These are phyloP conservation scores for Koerneria pararmatus DNA, from an alignment of 2,888 invertebrate species.

Conservation along the genomic window DNA sequence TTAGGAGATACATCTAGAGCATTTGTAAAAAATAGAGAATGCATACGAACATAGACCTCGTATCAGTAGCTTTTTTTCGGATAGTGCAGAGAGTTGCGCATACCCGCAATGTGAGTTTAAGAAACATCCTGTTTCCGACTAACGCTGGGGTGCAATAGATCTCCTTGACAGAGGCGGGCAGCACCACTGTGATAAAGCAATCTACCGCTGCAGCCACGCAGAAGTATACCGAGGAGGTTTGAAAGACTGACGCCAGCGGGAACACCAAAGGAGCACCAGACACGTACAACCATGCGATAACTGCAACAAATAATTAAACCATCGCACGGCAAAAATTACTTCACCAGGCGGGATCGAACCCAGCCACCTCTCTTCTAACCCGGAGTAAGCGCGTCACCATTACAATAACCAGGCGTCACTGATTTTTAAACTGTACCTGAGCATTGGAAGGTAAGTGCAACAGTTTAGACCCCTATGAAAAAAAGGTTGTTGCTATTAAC, in stretches of 20 bases:
- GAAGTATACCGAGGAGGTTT: conserved; percentile 46
- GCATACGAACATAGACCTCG: neutral
- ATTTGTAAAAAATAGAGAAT: neutral
- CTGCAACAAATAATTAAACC: conserved; percentile 31
- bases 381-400: too few species aligned
- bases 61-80: too few species aligned
- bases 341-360: too few species aligned
- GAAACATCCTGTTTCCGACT: conserved; percentile 2
- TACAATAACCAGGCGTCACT: too few species aligned
- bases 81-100: too few species aligned
- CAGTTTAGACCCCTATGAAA: too few species aligned
- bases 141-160: conserved; percentile 55
- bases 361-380: too few species aligned
- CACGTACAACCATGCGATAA: conserved; percentile 50
- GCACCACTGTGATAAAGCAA: conserved; percentile 49
- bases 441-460: too few species aligned
- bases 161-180: conserved; percentile 38
- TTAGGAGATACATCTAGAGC: neutral
- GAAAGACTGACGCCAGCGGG: conserved; percentile 54
- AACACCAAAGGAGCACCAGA: conserved; percentile 53
- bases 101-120: too few species aligned
- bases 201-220: conserved; percentile 58
- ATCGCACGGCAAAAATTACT: neutral
- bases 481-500: too few species aligned
- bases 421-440: too few species aligned